Conservation (phyloP, 2,888 invertebrate genomes). For the Drosophila ustulata region DNA sequence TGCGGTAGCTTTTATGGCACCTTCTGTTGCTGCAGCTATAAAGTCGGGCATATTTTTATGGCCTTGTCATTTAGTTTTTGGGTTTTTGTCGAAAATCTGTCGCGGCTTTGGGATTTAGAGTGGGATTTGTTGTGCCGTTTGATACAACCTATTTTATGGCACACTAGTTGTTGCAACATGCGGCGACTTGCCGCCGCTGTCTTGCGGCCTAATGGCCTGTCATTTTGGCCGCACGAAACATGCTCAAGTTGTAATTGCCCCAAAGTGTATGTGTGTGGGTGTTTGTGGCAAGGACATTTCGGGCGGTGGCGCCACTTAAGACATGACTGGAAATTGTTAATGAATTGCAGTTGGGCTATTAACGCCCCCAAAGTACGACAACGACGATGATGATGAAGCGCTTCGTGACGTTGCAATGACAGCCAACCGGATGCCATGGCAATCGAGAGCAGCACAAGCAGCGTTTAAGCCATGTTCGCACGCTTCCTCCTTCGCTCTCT, state of each 20-base stretch:
- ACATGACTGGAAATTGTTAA: constrained; percentile 53
- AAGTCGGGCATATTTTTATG: constrained; percentile 33
- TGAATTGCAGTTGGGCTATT: constrained; percentile 60
- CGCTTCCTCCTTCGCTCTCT: background rate
- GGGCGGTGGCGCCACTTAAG: constrained; percentile 37
- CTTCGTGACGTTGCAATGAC: constrained; percentile 18
- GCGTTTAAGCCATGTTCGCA: constrained; percentile 8
- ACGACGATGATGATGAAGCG: constrained; percentile 5
- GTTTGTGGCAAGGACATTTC: background rate
- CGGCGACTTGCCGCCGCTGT: constrained; percentile 15
- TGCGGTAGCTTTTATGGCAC: constrained; percentile 21
- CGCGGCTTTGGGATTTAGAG: constrained; percentile 26
- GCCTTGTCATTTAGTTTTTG: constrained; percentile 40
- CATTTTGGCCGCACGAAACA: constrained; percentile 37
- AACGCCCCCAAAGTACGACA: constrained; percentile 37
- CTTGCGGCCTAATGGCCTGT: constrained; percentile 51
- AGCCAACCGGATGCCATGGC: constrained; percentile 17
- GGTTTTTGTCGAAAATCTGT: constrained; percentile 43
- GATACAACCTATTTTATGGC: constrained; percentile 27
- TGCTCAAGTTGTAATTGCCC: constrained; percentile 38
- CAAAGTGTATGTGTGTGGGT: background rate
- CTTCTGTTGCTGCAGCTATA: background rate
- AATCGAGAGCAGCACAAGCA: background rate
- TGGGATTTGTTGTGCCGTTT: constrained; percentile 33
- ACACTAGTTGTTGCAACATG: constrained; percentile 53